These are phyloP conservation scores for Schrankia costaestrigalis DNA, from an alignment of 2,888 invertebrate species.

Conservation along the genomic window DNA sequence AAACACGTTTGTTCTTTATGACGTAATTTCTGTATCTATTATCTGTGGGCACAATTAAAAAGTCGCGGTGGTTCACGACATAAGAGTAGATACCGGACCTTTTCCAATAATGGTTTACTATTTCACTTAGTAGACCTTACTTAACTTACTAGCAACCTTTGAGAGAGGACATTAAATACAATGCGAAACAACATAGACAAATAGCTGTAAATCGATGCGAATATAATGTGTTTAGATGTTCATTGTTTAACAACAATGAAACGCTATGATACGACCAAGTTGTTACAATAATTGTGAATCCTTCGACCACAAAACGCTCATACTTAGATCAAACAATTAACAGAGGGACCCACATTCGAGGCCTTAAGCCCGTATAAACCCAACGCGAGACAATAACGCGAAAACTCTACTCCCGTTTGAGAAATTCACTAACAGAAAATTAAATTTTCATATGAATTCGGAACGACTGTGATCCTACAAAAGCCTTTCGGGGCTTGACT, in stretches of 20 bases:
- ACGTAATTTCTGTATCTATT: background rate
- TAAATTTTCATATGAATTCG: slow-evolving; percentile 76
- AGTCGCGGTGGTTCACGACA: background rate
- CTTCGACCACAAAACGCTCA: slow-evolving; percentile 62
- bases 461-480: slow-evolving; percentile 63
- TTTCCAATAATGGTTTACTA: too few relatives aligned
- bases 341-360: slow-evolving; percentile 64
- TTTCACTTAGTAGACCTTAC: too few relatives aligned
- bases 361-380: slow-evolving; percentile 70
- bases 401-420: slow-evolving; percentile 64
- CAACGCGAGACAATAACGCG: slow-evolving; percentile 66
- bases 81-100: too few relatives aligned
- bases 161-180: too few relatives aligned
- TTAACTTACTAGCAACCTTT: too few relatives aligned
- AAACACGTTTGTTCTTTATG: background rate
- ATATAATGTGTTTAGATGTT: slow-evolving; percentile 39
- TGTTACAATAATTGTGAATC: slow-evolving; percentile 70
- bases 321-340: slow-evolving; percentile 75
- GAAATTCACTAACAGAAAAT: slow-evolving; percentile 73
- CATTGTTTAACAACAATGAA: slow-evolving; percentile 62
- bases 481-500: slow-evolving; percentile 63
- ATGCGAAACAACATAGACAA: slow-evolving; percentile 32
- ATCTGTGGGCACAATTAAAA: background rate
- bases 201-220: slow-evolving; percentile 38
- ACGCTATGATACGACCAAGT: slow-evolving; percentile 59